Conservation (phyloP, 2,797 vertebrate species). For the Enoplosus armatus region DNA sequence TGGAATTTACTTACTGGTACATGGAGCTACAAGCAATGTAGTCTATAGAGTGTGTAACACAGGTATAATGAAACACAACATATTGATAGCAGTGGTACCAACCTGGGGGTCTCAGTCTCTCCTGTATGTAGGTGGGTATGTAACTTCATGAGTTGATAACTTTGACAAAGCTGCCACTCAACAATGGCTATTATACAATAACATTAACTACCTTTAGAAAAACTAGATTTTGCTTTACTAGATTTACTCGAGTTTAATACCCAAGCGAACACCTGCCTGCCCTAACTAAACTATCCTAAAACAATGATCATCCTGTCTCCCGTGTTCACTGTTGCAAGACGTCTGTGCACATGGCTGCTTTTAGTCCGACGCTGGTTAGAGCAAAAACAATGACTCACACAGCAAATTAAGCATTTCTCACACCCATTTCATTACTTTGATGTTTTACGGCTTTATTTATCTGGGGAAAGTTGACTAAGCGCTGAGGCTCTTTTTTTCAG, state of each 20-base stretch:
- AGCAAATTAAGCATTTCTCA: slow-evolving; percentile 28
- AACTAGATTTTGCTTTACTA: not conserved
- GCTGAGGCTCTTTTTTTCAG: not conserved
- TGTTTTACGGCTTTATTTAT: slow-evolving; percentile 9
- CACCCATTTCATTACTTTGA: slow-evolving; percentile 22
- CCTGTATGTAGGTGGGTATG: accelerated
- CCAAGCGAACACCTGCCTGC: not conserved
- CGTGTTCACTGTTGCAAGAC: slow-evolving; percentile 8
- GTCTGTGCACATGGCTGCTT: slow-evolving; percentile 12
- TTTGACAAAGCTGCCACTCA: not conserved
- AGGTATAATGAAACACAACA: not conserved
- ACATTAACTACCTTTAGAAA: not conserved
- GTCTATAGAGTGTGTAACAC: not conserved
- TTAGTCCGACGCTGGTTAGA: slow-evolving; percentile 11
- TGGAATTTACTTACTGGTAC: not conserved
- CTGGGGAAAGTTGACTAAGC: not conserved
- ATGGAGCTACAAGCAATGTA: slow-evolving; percentile 4
- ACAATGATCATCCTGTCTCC: not conserved
- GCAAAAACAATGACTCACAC: slow-evolving; percentile 26
- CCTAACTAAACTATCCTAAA: slow-evolving; percentile 8
- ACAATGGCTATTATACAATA: not conserved
- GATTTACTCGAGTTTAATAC: not conserved
- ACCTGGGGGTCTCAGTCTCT: not conserved
- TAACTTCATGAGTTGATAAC: not conserved
- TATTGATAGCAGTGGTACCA: not conserved